Evolutionary conservation across 35 echinoderm and acorn worm species (phyloP).

Genomic region (Anneissia japonica): DNA sequence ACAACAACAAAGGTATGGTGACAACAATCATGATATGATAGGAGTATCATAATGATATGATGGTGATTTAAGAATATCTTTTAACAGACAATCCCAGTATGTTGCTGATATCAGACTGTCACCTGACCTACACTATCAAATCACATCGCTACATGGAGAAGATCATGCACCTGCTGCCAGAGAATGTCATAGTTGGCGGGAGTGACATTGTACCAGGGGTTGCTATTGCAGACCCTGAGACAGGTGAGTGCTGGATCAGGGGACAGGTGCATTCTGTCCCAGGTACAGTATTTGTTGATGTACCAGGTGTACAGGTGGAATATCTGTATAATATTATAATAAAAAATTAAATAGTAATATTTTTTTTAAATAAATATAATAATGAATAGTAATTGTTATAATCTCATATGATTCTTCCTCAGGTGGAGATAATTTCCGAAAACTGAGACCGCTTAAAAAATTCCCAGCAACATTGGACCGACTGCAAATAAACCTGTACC

Average conservation of each 20-base stretch:
- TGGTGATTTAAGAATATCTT: background rate
- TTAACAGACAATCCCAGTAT: constrained; percentile 55
- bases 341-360: background rate
- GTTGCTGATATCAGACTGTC: constrained; percentile 74
- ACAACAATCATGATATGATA: too few relatives aligned
- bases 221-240: constrained; percentile 49
- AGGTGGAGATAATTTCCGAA: constrained; percentile 86
- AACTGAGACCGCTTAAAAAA: constrained; percentile 74
- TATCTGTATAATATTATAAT: too few relatives aligned
- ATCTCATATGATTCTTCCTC: background rate
- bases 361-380: background rate
- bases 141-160: constrained; percentile 89
- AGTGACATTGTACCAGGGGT: constrained; percentile 71
- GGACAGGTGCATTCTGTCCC: background rate
- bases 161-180: constrained; percentile 79
- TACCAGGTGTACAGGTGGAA: too few relatives aligned
- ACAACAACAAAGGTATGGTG: too few relatives aligned
- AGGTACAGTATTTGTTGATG: too few relatives aligned
- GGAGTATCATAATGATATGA: too few relatives aligned
- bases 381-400: background rate
- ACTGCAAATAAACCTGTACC: constrained; percentile 46
- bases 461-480: constrained; percentile 55
- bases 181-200: constrained; percentile 60
- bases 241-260: background rate
- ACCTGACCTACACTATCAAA: constrained; percentile 74